A percentile compares a stretch with the other conserved stretches of the same genome.
These are phyloP conservation scores for Malthinus seriepunctatus DNA, from an alignment of 2,888 invertebrate species.

Conservation along the genomic window DNA sequence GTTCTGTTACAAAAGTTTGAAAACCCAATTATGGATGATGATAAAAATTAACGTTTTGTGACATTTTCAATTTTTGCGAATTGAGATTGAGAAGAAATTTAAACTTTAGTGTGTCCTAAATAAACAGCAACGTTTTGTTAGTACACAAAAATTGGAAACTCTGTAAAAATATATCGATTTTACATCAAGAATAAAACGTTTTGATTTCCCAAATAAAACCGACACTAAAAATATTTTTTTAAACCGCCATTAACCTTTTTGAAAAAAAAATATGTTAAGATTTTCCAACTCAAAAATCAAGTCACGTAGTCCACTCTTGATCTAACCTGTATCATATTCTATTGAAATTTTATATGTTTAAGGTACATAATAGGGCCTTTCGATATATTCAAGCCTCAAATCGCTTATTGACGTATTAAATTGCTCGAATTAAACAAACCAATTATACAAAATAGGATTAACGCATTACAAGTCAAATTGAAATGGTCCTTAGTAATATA, in stretches of 20 bases:
- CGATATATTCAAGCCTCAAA: no score
- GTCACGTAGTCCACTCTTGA: no score
- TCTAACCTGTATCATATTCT: no score
- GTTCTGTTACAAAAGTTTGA: no score
- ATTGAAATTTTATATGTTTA: no score
- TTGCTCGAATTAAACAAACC: not conserved
- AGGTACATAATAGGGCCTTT: no score
- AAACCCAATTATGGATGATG: no score
- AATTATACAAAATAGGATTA: slow-evolving; percentile 1
- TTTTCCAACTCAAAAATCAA: no score
- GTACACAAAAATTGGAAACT: not conserved
- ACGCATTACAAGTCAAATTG: slow-evolving; percentile 2
- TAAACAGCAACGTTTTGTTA: not conserved
- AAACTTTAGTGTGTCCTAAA: not conserved
- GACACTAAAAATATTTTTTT: no score
- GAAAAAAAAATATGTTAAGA: not conserved
- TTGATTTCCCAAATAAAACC: no score
- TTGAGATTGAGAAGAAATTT: not conserved
- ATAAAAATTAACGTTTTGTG: not conserved
- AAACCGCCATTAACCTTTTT: not conserved
- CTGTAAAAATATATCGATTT: not conserved
- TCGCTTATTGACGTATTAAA: no score
- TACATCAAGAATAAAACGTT: not conserved
- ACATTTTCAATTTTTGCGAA: not conserved
- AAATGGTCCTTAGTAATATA: slow-evolving; percentile 7